Evolutionary conservation across 1,140 invertebrate species (phyloP).

Genomic region (Phthorimaea operculella): DNA sequence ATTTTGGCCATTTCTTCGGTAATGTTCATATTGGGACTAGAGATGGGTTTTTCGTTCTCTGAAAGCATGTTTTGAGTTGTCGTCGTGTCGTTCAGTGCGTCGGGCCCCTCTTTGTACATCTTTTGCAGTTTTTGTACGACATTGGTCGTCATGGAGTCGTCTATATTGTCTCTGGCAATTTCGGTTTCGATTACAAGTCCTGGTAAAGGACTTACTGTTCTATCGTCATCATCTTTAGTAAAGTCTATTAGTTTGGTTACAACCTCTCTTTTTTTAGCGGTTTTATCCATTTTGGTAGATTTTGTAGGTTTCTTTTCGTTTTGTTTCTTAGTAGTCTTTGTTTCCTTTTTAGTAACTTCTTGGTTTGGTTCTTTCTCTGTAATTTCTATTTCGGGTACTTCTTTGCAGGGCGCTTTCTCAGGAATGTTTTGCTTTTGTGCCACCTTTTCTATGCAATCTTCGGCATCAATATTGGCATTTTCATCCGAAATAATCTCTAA

Average conservation of each 20-base stretch:
- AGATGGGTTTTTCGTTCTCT: constrained; percentile 25
- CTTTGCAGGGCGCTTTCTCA: no score
- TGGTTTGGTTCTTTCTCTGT: background rate
- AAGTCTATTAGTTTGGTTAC: constrained; percentile 2
- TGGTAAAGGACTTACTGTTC: constrained; percentile 39
- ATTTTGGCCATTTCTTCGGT: constrained; percentile 16
- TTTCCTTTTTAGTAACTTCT: background rate
- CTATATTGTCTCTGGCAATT: constrained; percentile 6
- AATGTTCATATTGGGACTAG: constrained; percentile 17
- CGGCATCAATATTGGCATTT: background rate
- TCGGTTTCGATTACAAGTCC: constrained; percentile 36
- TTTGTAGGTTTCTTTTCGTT: constrained; percentile 11
- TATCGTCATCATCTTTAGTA: constrained; percentile 15
- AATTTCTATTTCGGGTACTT: constrained; percentile 6
- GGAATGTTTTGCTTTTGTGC: no score
- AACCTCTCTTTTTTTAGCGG: no score
- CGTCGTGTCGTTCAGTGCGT: constrained; percentile 13
- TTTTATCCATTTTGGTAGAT: background rate
- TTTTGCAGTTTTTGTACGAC: constrained; percentile 37
- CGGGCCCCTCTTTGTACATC: constrained; percentile 20
- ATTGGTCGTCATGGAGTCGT: constrained; percentile 24
- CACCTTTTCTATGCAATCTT: no score
- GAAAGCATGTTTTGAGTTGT: constrained; percentile 34
- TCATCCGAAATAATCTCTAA: constrained; percentile 34
- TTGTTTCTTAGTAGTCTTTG: constrained; percentile 15